These are phyloP conservation scores for Imbricaverruca yamaguchii DNA, from an alignment of 2,888 invertebrate species.

Conservation along the genomic window DNA sequence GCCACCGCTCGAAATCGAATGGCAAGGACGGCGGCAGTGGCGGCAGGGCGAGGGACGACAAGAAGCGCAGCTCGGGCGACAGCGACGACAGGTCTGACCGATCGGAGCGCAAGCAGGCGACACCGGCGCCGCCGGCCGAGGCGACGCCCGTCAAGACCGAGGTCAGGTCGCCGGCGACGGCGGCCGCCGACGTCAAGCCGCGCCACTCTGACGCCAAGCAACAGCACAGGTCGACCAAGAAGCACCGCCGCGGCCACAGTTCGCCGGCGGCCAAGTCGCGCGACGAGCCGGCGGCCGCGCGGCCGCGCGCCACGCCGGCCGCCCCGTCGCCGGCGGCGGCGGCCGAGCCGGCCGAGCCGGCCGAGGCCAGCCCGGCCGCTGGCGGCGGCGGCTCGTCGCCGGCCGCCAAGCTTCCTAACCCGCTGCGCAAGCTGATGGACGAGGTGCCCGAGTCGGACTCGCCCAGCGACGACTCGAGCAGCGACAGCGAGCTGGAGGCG, in stretches of 20 bases:
- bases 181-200: neutral
- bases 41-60: neutral
- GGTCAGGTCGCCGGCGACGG: neutral
- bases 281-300: neutral
- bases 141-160: neutral
- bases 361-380: neutral
- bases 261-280: neutral
- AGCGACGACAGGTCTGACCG: neutral
- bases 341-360: neutral
- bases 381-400: neutral
- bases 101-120: neutral
- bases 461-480: neutral
- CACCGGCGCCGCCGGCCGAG: neutral
- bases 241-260: neutral
- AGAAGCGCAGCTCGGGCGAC: neutral
- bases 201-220: neutral
- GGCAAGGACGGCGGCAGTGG: neutral
- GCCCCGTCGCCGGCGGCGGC: neutral
- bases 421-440: conserved; percentile 11
- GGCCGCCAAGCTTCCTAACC: neutral
- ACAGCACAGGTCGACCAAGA: neutral
- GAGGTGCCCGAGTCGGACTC: neutral
- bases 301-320: neutral
- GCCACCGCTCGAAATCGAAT: neutral
- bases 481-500: conserved; percentile 1